A percentile compares a stretch with the other conserved stretches of the same genome.
phyloP scores from a whole-genome alignment of 2,113 vertebrate species.

The Axis porcinus region DNA sequence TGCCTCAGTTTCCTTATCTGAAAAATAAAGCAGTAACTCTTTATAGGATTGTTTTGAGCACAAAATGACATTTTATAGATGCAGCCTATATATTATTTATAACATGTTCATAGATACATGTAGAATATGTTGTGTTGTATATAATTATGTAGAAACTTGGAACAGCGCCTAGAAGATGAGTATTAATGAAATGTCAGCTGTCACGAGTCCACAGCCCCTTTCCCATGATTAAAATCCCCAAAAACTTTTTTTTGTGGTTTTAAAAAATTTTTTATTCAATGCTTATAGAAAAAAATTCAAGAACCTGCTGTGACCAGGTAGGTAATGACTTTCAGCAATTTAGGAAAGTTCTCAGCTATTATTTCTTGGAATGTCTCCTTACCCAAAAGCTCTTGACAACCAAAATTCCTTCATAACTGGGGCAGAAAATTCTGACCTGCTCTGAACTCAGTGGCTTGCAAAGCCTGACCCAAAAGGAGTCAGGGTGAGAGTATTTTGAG shows the following conservation, averaged over 20 bases:
- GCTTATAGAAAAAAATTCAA: neutral
- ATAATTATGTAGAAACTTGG: neutral
- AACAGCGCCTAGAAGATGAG: neutral
- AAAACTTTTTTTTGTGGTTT: neutral
- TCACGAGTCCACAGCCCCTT: neutral
- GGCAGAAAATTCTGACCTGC: neutral
- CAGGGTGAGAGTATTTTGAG: neutral
- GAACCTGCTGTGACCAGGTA: neutral
- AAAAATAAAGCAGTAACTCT: neutral
- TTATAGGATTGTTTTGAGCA: neutral
- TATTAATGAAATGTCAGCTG: neutral
- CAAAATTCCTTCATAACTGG: neutral
- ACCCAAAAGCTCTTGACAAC: neutral
- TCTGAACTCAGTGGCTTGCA: neutral
- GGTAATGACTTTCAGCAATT: neutral
- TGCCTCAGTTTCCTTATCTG: neutral
- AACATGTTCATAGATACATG: neutral
- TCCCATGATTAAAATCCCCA: neutral
- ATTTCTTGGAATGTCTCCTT: neutral
- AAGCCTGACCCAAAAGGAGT: neutral
- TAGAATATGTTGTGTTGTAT: neutral
- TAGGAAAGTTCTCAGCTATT: neutral
- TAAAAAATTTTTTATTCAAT: neutral
- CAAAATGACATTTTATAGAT: neutral
- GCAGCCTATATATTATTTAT: neutral